Percentiles rank a stretch among this genome's conserved stretches.
These are phyloP conservation scores for Antheraea yamamai DNA, from an alignment of 2,888 invertebrate species.

Conservation along the genomic window DNA sequence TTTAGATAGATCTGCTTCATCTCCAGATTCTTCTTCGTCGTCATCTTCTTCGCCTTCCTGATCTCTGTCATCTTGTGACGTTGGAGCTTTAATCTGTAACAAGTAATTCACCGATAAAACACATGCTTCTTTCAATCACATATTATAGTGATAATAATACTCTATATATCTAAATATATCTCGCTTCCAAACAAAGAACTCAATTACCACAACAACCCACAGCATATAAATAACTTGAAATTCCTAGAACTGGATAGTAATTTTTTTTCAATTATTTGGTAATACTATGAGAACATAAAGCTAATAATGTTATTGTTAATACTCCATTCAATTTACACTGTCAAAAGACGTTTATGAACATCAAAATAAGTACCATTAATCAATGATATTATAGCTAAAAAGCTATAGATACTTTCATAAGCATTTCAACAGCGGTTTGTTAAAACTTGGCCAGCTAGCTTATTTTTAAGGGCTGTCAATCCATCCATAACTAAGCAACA, in stretches of 20 bases:
- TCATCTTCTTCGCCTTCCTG: constrained; percentile 83
- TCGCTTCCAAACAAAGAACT: not conserved
- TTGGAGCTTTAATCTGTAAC: constrained; percentile 69
- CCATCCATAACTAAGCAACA: too few relatives aligned
- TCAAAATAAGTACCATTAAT: too few relatives aligned
- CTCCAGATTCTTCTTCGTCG: constrained; percentile 83
- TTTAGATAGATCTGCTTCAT: constrained; percentile 87
- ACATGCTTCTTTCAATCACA: not conserved
- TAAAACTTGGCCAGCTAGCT: too few relatives aligned
- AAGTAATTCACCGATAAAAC: constrained; percentile 33
- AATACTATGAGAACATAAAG: too few relatives aligned
- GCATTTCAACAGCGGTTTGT: too few relatives aligned
- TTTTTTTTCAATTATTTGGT: not conserved
- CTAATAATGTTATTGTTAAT: too few relatives aligned
- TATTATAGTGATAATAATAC: not conserved
- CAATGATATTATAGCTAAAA: too few relatives aligned
- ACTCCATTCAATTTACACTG: too few relatives aligned
- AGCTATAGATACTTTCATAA: too few relatives aligned
- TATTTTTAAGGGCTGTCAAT: too few relatives aligned
- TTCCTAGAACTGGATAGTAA: not conserved
- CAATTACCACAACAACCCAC: not conserved
- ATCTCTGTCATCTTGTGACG: constrained; percentile 64
- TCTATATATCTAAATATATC: too few relatives aligned
- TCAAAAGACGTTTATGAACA: too few relatives aligned
- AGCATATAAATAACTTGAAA: not conserved